phyloP scores from a whole-genome alignment of 2,888 invertebrate species.

The Erebia epiphron region DNA sequence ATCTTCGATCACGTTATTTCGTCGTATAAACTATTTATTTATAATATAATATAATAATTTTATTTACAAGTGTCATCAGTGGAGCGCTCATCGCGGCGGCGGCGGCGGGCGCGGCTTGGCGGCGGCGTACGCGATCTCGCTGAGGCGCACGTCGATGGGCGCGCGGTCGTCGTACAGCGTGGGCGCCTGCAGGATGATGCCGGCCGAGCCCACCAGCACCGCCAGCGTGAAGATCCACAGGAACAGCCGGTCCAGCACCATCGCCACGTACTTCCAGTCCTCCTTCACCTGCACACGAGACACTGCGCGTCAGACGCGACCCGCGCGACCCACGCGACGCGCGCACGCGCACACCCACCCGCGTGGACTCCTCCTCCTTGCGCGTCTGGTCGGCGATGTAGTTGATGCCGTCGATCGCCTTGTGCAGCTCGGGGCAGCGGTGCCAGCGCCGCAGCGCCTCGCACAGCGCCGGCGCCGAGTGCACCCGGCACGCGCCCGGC shows the following conservation, averaged over 20 bases:
- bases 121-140: conserved; percentile 93
- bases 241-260: conserved; percentile 96
- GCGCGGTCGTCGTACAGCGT: conserved; percentile 93
- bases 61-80: conserved; percentile 57
- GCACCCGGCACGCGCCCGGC: conserved; percentile 66
- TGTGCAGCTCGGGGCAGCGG: conserved; percentile 95
- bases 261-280: conserved; percentile 98
- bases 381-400: conserved; percentile 97
- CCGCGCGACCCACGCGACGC: conserved; percentile 85
- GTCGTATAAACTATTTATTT: conserved; percentile 74
- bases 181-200: conserved; percentile 94
- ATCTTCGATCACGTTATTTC: conserved; percentile 69
- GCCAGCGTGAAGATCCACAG: conserved; percentile 97
- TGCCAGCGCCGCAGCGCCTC: conserved; percentile 90
- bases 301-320: not conserved
- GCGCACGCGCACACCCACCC: conserved; percentile 86
- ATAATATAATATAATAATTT: conserved; percentile 58
- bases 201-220: conserved; percentile 94
- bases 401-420: conserved; percentile 95
- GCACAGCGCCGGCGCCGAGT: conserved; percentile 79
- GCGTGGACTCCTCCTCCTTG: conserved; percentile 94
- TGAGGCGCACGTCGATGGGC: conserved; percentile 91
- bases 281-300: conserved; percentile 87
- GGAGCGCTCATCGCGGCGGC: conserved; percentile 56
- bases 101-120: conserved; percentile 88